Percentiles rank a stretch among this genome's conserved stretches.
Conservation (phyloP, 2,113 vertebrate genomes). For the Menidia beryllina region DNA sequence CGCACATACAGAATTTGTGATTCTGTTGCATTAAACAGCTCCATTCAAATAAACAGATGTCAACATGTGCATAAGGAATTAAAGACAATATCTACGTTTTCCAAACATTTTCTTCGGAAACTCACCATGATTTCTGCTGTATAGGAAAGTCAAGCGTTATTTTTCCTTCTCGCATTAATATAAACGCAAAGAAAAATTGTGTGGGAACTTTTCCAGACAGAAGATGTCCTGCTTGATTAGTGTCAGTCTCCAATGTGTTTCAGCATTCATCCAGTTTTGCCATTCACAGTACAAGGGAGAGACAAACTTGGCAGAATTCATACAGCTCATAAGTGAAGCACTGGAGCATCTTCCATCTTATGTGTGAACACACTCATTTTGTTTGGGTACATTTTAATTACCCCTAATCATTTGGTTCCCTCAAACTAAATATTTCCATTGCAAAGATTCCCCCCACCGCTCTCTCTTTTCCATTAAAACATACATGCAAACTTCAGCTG, state of each 20-base stretch:
- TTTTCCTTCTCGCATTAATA: neutral
- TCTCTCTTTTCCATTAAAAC: slow-evolving; percentile 13
- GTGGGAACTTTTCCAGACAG: neutral
- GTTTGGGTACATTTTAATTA: slow-evolving; percentile 66
- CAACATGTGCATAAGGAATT: slow-evolving; percentile 3
- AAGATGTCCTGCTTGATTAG: slow-evolving; percentile 4
- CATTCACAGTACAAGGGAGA: slow-evolving; percentile 11
- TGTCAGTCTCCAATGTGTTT: slow-evolving; percentile 1
- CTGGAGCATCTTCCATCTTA: slow-evolving; percentile 40
- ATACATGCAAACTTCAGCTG: slow-evolving; percentile 12
- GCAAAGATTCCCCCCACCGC: slow-evolving; percentile 33
- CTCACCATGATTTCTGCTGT: neutral
- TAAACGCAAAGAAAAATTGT: neutral
- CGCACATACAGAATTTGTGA: neutral
- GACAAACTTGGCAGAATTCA: slow-evolving; percentile 39
- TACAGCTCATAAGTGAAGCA: slow-evolving; percentile 25
- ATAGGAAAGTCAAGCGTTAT: neutral
- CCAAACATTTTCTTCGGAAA: neutral
- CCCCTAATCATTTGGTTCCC: slow-evolving; percentile 54
- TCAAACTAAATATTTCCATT: slow-evolving; percentile 54
- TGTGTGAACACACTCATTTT: slow-evolving; percentile 56
- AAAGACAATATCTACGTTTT: slow-evolving; percentile 1
- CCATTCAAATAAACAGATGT: slow-evolving; percentile 7
- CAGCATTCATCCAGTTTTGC: slow-evolving; percentile 10
- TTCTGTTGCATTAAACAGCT: too few species aligned